A percentile compares a stretch with the other conserved stretches of the same genome.
phyloP scores from a whole-genome alignment of 2,888 invertebrate species.

The Andrena marginata region DNA sequence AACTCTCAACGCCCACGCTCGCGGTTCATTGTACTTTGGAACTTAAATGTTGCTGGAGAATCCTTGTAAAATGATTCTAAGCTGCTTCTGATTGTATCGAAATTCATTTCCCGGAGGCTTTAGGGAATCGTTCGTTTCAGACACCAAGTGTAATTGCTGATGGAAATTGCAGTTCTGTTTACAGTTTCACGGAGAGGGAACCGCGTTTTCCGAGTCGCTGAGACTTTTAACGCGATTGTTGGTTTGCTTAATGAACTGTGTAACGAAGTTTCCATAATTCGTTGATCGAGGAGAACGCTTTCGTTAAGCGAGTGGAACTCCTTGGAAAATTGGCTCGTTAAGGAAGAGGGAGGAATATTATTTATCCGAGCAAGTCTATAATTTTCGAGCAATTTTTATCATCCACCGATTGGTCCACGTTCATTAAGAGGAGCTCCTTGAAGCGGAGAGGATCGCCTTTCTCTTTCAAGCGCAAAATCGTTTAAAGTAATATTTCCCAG shows the following conservation, averaged over 20 bases:
- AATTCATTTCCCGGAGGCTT: too few relatives aligned
- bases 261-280: not conserved
- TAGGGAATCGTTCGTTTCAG: too few relatives aligned
- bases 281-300: not conserved
- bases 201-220: not conserved
- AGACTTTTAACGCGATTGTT: not conserved
- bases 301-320: not conserved
- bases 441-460: not conserved
- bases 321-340: not conserved
- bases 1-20: not conserved
- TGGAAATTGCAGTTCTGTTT: not conserved
- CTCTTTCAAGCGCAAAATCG: not conserved
- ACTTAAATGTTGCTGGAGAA: not conserved
- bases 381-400: not conserved
- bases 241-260: not conserved
- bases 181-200: not conserved
- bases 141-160: not conserved
- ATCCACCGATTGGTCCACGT: not conserved
- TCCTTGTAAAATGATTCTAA: too few relatives aligned
- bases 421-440: not conserved
- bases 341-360: not conserved
- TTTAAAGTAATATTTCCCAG: not conserved
- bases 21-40: not conserved
- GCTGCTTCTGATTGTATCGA: too few relatives aligned
- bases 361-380: not conserved